Conservation (phyloP, 2,888 invertebrate species). For the Tenthredo livida region DNA sequence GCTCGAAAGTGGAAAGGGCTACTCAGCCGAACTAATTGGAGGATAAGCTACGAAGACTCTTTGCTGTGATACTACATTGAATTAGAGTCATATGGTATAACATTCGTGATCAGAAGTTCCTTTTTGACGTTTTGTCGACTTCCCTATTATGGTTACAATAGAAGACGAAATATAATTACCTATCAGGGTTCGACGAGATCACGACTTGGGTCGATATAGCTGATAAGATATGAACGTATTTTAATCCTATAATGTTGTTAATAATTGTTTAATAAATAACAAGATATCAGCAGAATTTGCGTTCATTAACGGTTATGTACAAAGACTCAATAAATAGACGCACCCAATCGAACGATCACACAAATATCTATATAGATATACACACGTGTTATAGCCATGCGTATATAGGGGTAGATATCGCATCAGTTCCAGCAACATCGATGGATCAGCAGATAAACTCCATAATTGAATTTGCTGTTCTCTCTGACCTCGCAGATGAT, state of each 20-base stretch:
- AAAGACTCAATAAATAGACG: constrained; percentile 33
- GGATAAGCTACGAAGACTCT: background rate
- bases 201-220: background rate
- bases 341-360: background rate
- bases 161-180: background rate
- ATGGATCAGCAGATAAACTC: constrained; percentile 43
- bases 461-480: constrained; percentile 46
- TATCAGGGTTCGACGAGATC: background rate
- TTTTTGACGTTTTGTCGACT: background rate
- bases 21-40: background rate
- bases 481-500: constrained; percentile 35
- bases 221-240: background rate
- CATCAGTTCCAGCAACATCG: constrained; percentile 35
- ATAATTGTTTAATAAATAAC: constrained; percentile 18
- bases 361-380: background rate
- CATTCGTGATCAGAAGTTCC: background rate
- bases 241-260: background rate
- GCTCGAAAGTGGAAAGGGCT: background rate
- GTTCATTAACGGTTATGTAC: constrained; percentile 27
- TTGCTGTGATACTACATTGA: background rate
- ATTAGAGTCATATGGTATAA: background rate
- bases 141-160: background rate
- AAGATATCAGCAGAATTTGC: background rate
- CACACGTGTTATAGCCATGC: background rate
- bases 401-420: constrained; percentile 2